Percentiles rank a stretch among this genome's conserved stretches.
Conservation (phyloP, 1,140 invertebrate species). For the Drosophila ohnishii region DNA sequence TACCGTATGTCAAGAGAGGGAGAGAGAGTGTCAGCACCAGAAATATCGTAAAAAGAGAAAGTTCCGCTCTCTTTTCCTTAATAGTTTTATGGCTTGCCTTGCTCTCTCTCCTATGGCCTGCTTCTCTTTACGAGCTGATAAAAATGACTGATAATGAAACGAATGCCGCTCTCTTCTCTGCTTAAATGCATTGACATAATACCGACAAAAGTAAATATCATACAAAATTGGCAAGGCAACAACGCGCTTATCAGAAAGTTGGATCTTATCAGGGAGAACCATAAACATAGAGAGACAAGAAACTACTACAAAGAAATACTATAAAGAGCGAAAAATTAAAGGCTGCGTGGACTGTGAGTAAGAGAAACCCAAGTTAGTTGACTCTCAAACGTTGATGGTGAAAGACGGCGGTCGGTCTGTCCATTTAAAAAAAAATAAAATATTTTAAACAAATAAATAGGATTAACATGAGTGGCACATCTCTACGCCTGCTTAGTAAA, state of each 20-base stretch:
- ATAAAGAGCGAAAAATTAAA: not conserved
- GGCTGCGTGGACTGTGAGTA: slow-evolving; percentile 1
- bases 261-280: slow-evolving; percentile 7
- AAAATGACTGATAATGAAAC: slow-evolving; percentile 6
- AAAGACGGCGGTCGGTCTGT: slow-evolving; percentile 3
- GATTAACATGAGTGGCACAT: slow-evolving; percentile 37
- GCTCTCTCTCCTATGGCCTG: not conserved
- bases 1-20: not conserved
- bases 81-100: not conserved
- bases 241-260: slow-evolving; percentile 11
- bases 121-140: slow-evolving; percentile 4
- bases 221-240: not conserved
- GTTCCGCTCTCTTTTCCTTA: not conserved
- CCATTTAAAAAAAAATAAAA: not conserved
- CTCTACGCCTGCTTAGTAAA: slow-evolving; percentile 48
- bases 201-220: slow-evolving; percentile 1
- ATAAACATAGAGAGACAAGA: slow-evolving; percentile 5
- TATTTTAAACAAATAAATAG: not conserved
- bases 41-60: slow-evolving; percentile 23
- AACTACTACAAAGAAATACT: not conserved
- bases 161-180: not conserved
- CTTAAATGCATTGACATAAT: slow-evolving; percentile 18
- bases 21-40: not conserved
- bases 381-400: slow-evolving; percentile 17
- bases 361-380: slow-evolving; percentile 39